Evolutionary conservation across 1,140 invertebrate species (phyloP).

Genomic region (Nomia melanderi): DNA sequence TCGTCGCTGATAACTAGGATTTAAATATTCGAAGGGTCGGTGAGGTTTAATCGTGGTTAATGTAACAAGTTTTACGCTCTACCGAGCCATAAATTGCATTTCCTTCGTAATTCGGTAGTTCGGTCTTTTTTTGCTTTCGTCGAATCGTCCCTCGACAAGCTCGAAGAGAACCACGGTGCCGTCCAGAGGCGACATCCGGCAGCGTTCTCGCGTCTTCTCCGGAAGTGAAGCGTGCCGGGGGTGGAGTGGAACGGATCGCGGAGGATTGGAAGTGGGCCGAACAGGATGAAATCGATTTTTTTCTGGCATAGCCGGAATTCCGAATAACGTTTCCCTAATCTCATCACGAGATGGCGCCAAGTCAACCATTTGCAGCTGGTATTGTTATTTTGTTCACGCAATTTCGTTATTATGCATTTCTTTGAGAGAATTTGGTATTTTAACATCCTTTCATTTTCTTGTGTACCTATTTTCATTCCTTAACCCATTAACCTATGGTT

Average conservation of each 20-base stretch:
- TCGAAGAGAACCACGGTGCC: slow-evolving; percentile 57
- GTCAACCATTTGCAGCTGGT: slow-evolving; percentile 34
- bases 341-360: slow-evolving; percentile 69
- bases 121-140: slow-evolving; percentile 45
- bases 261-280: slow-evolving; percentile 57
- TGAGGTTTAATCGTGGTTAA: neutral
- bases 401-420: neutral
- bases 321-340: slow-evolving; percentile 47
- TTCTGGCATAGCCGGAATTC: slow-evolving; percentile 52
- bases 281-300: slow-evolving; percentile 72
- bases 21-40: neutral
- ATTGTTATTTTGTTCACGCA: slow-evolving; percentile 21
- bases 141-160: slow-evolving; percentile 55
- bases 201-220: slow-evolving; percentile 63
- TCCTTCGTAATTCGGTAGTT: neutral
- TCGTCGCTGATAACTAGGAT: neutral
- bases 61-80: neutral
- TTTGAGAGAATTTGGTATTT: neutral
- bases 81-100: neutral
- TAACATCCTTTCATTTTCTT: neutral
- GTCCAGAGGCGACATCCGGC: slow-evolving; percentile 71
- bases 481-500: no score
- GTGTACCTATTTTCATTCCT: neutral
- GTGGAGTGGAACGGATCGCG: slow-evolving; percentile 45
- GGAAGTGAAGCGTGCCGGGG: slow-evolving; percentile 50